Conservation (phyloP, 2,888 invertebrate species). For the Epiblema foenella region DNA sequence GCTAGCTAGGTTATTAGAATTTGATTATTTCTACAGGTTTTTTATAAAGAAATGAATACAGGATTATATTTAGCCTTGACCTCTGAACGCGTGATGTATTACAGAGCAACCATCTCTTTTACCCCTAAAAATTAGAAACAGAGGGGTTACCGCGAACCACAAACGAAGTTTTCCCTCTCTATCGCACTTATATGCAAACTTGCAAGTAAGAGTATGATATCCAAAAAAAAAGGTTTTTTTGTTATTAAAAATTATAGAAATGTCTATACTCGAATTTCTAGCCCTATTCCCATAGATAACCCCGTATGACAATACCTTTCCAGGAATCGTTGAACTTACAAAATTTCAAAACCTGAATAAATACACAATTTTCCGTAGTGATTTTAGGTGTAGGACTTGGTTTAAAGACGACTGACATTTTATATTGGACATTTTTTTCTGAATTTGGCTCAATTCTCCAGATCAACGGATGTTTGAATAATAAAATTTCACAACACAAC, state of each 20-base stretch:
- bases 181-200: no score
- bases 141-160: no score
- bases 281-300: constrained; percentile 14
- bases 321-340: constrained; percentile 27
- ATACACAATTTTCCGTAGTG: constrained; percentile 42
- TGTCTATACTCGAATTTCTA: not conserved
- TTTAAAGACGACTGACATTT: constrained; percentile 37
- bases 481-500: no score
- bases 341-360: constrained; percentile 31
- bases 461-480: no score
- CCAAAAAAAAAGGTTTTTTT: no score
- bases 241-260: not conserved
- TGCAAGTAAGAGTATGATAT: no score
- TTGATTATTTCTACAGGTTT: constrained; percentile 14
- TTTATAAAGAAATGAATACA: not conserved
- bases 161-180: no score
- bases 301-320: constrained; percentile 37
- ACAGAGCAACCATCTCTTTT: not conserved
- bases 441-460: constrained; percentile 24
- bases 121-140: not conserved
- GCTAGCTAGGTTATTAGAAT: not conserved
- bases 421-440: constrained; percentile 4
- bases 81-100: not conserved
- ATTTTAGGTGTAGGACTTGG: constrained; percentile 24
- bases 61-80: not conserved